Evolutionary conservation across 2,113 vertebrate genomes (phyloP).

Genomic region (Podiceps cristatus): DNA sequence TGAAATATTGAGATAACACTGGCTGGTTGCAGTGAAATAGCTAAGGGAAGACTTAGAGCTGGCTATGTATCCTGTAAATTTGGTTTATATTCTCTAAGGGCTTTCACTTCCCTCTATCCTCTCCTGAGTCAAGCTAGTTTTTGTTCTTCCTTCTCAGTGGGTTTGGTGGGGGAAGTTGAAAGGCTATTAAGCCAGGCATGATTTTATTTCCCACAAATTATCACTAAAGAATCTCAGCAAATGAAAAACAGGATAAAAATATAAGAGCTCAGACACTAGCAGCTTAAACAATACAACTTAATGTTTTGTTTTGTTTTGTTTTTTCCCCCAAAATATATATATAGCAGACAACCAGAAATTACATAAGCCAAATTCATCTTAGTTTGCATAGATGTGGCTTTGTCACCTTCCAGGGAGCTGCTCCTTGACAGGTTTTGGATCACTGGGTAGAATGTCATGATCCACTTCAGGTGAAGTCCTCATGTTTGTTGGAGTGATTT

Average conservation of each 20-base stretch:
- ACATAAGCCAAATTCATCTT: neutral
- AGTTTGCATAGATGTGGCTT: neutral
- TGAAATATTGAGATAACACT: neutral
- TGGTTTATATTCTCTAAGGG: neutral
- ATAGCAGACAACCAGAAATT: neutral
- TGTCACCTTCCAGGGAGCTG: neutral
- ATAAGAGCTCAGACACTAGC: neutral
- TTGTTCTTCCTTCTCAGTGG: neutral
- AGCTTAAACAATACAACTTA: neutral
- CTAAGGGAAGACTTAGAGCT: neutral
- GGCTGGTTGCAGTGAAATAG: neutral
- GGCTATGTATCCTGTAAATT: neutral
- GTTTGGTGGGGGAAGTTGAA: neutral
- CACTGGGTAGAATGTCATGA: neutral
- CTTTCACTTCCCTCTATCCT: neutral
- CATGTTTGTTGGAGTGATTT: neutral
- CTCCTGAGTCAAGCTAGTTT: neutral
- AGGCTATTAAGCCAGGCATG: neutral
- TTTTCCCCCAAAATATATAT: neutral
- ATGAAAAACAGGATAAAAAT: neutral
- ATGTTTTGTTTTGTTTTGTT: neutral
- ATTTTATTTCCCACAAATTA: neutral
- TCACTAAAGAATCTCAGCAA: neutral
- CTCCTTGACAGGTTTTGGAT: neutral
- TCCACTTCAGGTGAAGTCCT: neutral